These are phyloP conservation scores for Phaethornis superciliosus DNA, from an alignment of 2,113 vertebrate genomes.

Conservation along the genomic window DNA sequence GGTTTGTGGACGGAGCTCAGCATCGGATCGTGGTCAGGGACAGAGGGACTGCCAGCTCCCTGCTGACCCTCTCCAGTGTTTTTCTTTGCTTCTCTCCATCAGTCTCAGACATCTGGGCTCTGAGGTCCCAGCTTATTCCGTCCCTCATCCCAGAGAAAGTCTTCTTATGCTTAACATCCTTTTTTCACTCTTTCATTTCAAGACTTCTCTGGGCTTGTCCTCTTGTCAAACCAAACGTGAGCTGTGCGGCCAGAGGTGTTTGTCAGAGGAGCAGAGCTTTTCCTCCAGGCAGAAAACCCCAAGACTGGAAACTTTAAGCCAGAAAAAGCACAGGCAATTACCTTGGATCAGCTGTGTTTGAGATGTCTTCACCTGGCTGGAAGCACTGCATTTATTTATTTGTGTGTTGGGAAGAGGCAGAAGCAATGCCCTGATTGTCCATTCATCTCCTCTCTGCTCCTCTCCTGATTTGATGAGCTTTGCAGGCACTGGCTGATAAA, in stretches of 20 bases:
- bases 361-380: background rate
- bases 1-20: background rate
- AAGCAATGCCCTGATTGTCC: background rate
- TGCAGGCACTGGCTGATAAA: accelerated
- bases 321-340: background rate
- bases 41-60: background rate
- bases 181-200: background rate
- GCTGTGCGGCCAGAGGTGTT: background rate
- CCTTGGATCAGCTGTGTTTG: background rate
- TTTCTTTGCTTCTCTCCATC: background rate
- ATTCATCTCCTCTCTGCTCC: background rate
- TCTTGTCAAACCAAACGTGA: background rate
- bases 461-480: background rate
- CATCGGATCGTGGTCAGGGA: accelerated
- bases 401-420: accelerated
- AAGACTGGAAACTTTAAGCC: background rate
- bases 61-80: background rate
- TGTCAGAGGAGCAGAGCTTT: background rate
- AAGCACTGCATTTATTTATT: background rate
- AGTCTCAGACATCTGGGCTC: background rate
- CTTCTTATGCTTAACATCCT: background rate
- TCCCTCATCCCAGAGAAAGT: background rate
- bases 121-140: background rate
- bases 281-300: background rate
- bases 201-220: background rate